Conservation (phyloP, 1,140 invertebrate species). For the Orussus abietinus region DNA sequence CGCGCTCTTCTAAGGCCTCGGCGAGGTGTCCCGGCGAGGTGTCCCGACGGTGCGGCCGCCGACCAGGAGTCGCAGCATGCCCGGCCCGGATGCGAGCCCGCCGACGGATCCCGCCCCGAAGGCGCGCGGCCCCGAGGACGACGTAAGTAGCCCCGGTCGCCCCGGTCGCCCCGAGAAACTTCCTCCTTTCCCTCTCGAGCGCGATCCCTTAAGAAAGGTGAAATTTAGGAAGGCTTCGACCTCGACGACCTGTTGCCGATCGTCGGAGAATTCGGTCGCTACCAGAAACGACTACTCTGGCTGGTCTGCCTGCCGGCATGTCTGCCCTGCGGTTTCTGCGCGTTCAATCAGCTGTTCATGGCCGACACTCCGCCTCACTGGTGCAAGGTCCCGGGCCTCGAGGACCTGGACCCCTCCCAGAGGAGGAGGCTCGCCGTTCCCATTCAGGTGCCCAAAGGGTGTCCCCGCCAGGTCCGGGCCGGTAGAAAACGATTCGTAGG, state of each 20-base stretch:
- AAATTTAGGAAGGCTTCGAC: slow-evolving; percentile 65
- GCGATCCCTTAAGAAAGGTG: too few species aligned
- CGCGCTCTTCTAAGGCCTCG: slow-evolving; percentile 37
- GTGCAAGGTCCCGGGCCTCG: slow-evolving; percentile 69
- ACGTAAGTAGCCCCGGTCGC: too few species aligned
- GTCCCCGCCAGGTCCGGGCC: too few species aligned
- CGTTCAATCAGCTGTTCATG: slow-evolving; percentile 88
- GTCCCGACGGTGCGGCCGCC: too few species aligned
- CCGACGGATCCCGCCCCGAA: too few species aligned
- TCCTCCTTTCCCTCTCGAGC: too few species aligned
- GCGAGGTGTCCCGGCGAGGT: slow-evolving; percentile 22
- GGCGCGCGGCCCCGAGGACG: too few species aligned
- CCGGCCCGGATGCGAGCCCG: too few species aligned
- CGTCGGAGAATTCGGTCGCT: slow-evolving; percentile 82
- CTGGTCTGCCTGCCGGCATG: slow-evolving; percentile 83
- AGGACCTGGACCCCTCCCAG: slow-evolving; percentile 51
- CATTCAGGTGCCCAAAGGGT: slow-evolving; percentile 21
- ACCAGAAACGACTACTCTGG: slow-evolving; percentile 83
- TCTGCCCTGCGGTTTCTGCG: slow-evolving; percentile 83
- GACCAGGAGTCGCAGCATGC: too few species aligned
- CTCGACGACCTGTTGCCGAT: slow-evolving; percentile 79
- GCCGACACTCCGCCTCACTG: slow-evolving; percentile 75
- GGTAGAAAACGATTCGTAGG: too few species aligned
- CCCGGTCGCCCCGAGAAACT: too few species aligned
- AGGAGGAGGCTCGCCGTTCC: slow-evolving; percentile 66